Conservation (phyloP, 2,797 vertebrate genomes). For the Falco novaeseelandiae region DNA sequence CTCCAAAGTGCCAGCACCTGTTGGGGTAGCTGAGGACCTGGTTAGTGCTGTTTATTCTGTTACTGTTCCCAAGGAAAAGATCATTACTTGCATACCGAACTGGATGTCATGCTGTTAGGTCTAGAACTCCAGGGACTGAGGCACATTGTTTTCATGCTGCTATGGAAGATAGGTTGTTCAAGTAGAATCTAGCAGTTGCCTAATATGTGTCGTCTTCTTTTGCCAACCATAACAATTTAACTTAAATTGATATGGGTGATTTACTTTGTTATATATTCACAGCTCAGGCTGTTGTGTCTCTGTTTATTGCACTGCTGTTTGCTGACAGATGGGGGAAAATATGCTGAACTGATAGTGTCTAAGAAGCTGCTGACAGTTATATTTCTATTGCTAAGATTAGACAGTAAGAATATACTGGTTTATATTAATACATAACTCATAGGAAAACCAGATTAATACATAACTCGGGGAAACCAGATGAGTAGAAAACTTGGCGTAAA, state of each 20-base stretch:
- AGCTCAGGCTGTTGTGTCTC: not conserved
- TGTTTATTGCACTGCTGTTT: not conserved
- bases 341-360: not conserved
- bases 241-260: not conserved
- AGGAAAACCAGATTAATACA: not conserved
- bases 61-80: not conserved
- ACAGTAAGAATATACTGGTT: not conserved
- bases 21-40: not conserved
- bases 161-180: not conserved
- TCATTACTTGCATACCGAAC: not conserved
- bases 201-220: not conserved
- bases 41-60: not conserved
- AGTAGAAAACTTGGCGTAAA: not conserved
- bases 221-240: not conserved
- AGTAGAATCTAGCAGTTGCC: not conserved
- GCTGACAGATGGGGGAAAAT: not conserved
- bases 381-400: not conserved
- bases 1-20: not conserved
- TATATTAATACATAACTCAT: not conserved
- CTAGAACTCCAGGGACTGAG: not conserved
- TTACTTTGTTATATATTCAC: slow-evolving; percentile 5
- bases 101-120: not conserved
- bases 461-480: not conserved
- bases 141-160: not conserved
- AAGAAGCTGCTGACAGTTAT: not conserved